Base-by-base conservation (phyloP, 2,113 vertebrate species). In the Calidris pugnax region DNA sequence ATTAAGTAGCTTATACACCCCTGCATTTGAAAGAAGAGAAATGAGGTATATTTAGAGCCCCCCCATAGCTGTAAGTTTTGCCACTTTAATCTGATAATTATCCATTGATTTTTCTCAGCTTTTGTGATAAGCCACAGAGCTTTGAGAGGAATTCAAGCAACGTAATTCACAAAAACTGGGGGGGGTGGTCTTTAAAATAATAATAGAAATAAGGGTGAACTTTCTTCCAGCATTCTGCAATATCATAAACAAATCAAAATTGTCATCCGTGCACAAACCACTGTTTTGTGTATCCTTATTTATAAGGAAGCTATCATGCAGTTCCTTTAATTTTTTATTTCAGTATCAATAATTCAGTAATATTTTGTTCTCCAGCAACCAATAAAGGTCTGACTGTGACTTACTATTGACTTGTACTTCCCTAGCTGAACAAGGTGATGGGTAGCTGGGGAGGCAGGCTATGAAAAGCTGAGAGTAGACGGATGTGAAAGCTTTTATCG, bases 391-490 rank as follows among this genome's bases (percentile, higher is more conserved):
- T 73, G 50, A 19, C n/a, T 74, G 72, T 72, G 67, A 24, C 22
- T 85, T 55, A 2, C 19, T 37, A 24, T 3, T 53, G 80, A 32
- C 35, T 73, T 41, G 55, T 11, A 4, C 7, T 64, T 43, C 12
- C 53, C 37, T 23, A 43, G 53, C 60, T 47, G 62, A 45, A 50
- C 21, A 27, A 64, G 45, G 33, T 43, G 60, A 3, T 3, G 21
- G 33, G 56, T 17, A 56, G 23, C 51, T 3, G 0, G 16, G n/a
- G 45, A 41, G 41, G 41, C 11, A 26, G 2, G 1, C 32, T 50
- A 28, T 23, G 22, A 71, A 60, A 75, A 85, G 50, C 16, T 80
- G 55, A 3, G 43, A 75, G 45, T 2, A 87, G 41, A 47, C 9
- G 39, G 50, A 81, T 35, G 53, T 51, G 73, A 66, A 76, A 45